Evolutionary conservation across 2,797 vertebrate species (phyloP).

Genomic region (Anomalospiza imberbis): DNA sequence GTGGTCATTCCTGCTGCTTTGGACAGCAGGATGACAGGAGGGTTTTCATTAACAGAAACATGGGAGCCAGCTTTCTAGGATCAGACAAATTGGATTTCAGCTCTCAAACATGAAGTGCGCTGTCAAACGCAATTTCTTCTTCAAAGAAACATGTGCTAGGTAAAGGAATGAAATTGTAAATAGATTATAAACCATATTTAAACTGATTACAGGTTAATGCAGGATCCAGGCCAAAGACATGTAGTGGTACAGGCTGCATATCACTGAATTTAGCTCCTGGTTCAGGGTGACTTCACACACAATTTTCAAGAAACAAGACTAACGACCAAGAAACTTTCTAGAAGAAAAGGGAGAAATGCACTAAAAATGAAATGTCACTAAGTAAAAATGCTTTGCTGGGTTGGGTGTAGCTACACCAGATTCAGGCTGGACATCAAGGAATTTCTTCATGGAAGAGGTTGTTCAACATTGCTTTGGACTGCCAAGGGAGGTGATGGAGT

Average conservation of each 20-base stretch:
- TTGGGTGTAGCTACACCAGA: neutral
- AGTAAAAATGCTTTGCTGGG: neutral
- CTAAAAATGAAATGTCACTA: neutral
- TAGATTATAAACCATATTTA: neutral
- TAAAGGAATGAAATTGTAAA: constrained; percentile 33
- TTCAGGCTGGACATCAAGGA: neutral
- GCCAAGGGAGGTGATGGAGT: neutral
- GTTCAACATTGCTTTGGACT: neutral
- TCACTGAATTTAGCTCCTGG: neutral
- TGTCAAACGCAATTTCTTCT: constrained; percentile 48
- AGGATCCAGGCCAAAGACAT: neutral
- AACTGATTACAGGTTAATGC: neutral
- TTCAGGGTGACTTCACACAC: neutral
- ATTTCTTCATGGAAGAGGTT: neutral
- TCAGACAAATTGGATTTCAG: neutral
- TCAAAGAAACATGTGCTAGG: constrained; percentile 21
- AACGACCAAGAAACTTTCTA: neutral
- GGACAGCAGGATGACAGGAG: neutral
- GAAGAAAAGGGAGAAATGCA: neutral
- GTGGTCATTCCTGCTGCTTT: neutral
- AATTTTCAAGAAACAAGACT: neutral
- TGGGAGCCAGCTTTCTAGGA: neutral
- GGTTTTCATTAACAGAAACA: neutral
- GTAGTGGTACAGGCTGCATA: neutral
- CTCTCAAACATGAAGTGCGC: neutral